Percentiles rank a stretch among this genome's conserved stretches.
These are phyloP conservation scores for Oriolus oriolus DNA, from an alignment of 2,113 vertebrate genomes.

Conservation along the genomic window DNA sequence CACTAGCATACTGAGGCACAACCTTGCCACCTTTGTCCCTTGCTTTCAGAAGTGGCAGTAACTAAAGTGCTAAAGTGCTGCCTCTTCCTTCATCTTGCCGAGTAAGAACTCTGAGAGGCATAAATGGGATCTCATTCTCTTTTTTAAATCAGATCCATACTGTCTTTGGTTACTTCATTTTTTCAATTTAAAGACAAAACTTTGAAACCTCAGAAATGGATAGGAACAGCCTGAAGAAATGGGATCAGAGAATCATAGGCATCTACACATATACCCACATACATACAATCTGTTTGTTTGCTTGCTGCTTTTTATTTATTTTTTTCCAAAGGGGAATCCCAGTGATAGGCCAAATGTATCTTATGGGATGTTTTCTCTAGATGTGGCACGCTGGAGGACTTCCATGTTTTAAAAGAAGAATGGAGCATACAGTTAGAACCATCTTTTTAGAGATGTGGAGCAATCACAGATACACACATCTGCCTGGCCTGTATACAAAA, in stretches of 20 bases:
- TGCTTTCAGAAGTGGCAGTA: neutral
- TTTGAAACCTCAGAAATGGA: neutral
- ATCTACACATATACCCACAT: accelerated
- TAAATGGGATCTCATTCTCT: neutral
- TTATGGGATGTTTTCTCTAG: neutral
- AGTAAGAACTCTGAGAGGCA: neutral
- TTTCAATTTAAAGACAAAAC: neutral
- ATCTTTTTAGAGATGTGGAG: neutral
- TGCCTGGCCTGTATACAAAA: neutral
- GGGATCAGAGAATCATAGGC: neutral
- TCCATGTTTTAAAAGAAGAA: neutral
- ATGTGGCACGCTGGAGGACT: neutral
- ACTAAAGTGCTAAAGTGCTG: neutral
- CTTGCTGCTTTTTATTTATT: neutral
- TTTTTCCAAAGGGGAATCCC: neutral
- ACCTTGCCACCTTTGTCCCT: neutral
- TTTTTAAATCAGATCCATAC: neutral
- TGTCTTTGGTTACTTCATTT: neutral
- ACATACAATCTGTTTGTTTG: neutral
- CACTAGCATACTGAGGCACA: neutral
- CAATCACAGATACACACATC: neutral
- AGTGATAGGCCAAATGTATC: neutral
- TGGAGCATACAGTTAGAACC: neutral
- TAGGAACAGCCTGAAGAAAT: neutral
- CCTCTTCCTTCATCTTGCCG: neutral